Conservation (phyloP, 2,797 vertebrate species). For the Schizothorax lantsangensis region DNA sequence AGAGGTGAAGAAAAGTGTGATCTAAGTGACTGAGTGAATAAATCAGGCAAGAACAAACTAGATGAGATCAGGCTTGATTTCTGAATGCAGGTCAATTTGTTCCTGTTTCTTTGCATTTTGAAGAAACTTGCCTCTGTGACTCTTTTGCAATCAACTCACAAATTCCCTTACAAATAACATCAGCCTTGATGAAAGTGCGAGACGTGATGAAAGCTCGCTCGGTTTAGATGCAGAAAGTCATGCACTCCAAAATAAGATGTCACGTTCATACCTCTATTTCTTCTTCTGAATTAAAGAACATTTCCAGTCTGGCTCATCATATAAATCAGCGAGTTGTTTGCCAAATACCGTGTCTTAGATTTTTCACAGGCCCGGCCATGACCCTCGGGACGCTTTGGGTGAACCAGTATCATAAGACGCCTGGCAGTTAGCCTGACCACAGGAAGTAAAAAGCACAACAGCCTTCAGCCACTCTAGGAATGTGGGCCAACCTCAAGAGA, state of each 20-base stretch:
- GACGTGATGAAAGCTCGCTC: slow-evolving; percentile 37
- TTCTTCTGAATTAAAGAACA: not conserved
- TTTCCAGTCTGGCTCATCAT: not conserved
- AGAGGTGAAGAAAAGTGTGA: slow-evolving; percentile 7
- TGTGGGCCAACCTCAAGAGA: slow-evolving; percentile 55
- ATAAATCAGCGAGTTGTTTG: slow-evolving; percentile 1
- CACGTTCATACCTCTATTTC: not conserved
- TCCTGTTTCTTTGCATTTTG: slow-evolving; percentile 43
- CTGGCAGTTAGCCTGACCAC: slow-evolving; percentile 57
- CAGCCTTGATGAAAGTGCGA: slow-evolving; percentile 48
- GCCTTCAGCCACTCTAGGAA: slow-evolving; percentile 38
- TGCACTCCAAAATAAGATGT: slow-evolving; percentile 14
- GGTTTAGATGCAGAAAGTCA: slow-evolving; percentile 17
- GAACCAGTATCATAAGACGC: slow-evolving; percentile 60
- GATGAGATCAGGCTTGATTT: slow-evolving; percentile 56
- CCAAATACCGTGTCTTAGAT: not conserved
- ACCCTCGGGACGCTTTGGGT: slow-evolving; percentile 27
- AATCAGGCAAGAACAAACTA: slow-evolving; percentile 40
- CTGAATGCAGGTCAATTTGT: slow-evolving; percentile 57
- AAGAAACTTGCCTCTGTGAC: slow-evolving; percentile 27
- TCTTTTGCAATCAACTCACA: slow-evolving; percentile 50
- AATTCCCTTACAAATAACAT: slow-evolving; percentile 50
- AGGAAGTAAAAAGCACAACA: slow-evolving; percentile 51
- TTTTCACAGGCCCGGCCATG: slow-evolving; percentile 24
- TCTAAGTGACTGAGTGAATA: slow-evolving; percentile 44